Percentiles rank a stretch among this genome's conserved stretches.
Evolutionary conservation across 1,140 invertebrate genomes (phyloP).

Genomic region (Grapholita molesta): DNA sequence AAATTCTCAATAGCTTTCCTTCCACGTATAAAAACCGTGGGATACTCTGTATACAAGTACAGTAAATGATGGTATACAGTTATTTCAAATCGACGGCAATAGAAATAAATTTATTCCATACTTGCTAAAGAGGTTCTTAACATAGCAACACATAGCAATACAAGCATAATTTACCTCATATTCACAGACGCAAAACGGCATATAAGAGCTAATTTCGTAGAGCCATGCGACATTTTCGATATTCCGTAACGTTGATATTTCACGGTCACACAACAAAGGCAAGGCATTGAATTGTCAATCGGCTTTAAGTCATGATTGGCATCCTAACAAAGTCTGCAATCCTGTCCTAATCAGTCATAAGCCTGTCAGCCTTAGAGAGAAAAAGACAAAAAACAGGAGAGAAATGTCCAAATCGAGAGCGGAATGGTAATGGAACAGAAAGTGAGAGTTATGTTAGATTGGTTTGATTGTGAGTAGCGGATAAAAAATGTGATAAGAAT

Average conservation of each 20-base stretch:
- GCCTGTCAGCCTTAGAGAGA: background rate
- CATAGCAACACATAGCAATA: constrained; percentile 13
- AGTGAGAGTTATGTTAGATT: background rate
- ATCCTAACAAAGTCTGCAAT: background rate
- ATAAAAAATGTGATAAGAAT: constrained; percentile 9
- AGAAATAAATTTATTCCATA: background rate
- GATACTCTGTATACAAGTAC: background rate
- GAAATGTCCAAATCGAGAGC: constrained; percentile 6
- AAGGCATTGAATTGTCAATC: constrained; percentile 14
- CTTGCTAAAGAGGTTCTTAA: constrained; percentile 1
- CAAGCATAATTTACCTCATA: background rate
- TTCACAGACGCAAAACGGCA: background rate
- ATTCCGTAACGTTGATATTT: background rate
- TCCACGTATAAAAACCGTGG: too few relatives aligned
- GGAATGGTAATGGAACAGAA: background rate
- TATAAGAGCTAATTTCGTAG: background rate
- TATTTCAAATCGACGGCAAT: background rate
- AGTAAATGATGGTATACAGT: background rate
- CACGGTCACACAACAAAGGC: constrained; percentile 10
- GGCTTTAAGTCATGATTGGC: background rate
- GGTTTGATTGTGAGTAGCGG: background rate
- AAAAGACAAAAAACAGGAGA: constrained; percentile 3
- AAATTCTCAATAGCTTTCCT: too few relatives aligned
- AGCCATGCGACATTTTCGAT: background rate
- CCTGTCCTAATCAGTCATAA: background rate